Base-by-base conservation (phyloP, 2,888 invertebrate species). In the Caenorhabditis sp. region DNA sequence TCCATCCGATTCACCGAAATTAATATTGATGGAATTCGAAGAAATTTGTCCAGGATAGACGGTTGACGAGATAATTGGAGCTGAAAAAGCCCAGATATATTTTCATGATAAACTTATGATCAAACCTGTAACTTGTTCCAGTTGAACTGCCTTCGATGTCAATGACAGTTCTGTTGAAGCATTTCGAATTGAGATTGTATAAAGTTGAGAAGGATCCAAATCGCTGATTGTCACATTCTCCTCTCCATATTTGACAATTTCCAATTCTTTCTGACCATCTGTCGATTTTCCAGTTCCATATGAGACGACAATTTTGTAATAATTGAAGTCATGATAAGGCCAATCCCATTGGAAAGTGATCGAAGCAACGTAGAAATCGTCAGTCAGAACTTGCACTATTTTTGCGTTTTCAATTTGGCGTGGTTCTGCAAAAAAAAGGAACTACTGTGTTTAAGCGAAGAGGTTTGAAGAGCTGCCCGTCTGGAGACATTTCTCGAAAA, bases 1-100 rank as follows among this genome's bases (percentile, higher is more conserved):
- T 26, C 82, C 81, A 61, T 86, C 86, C 4, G 83, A 81, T 55
- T 84, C 84, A 36, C 82, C 86, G 58, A 85, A 86, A 62, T 86
- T 86, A 60, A 86, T 83, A 62, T 86, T 86, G 58, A 86, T 86
- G 1, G 86, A 81, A 26, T 79, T 80, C 14, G 84, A 84, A 2
- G 86, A 86, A 31, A 86, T 84, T 68, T 86, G 82, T 21, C 86
- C 86, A 0, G 86, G 85, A 58, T 83, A 84, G 26, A 86, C 68
- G 3, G 83, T 84, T 1, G 86, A 86, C 1, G 86, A 84, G 49
- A 86, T 86, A 21, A 86, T 74, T 14, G 86, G 86, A 21, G 86
- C 85, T 82, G n/a, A n/a, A n/a, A n/a, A n/a, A n/a, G n/a, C n/a
- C n/a, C n/a, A n/a, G n/a, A n/a, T n/a, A n/a, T n/a, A n/a, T n/a